A percentile compares a stretch with the other conserved stretches of the same genome.
Evolutionary conservation across 1,140 invertebrate species (phyloP).

Genomic region (Catajapyx aquilonaris): DNA sequence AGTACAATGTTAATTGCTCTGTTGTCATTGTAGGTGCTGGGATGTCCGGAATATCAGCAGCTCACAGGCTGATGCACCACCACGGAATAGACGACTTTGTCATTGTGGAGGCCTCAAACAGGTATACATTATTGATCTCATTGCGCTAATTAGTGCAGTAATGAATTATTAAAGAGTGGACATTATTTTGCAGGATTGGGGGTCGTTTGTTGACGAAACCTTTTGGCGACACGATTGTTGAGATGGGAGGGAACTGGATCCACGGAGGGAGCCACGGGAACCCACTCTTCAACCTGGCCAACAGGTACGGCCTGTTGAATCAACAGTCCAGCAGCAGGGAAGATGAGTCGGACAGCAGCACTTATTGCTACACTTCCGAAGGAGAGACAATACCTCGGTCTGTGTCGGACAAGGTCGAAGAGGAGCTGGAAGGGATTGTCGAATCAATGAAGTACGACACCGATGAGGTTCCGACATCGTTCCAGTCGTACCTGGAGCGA

Average conservation of each 20-base stretch:
- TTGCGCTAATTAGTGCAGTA: background rate
- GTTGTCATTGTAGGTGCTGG: constrained; percentile 51
- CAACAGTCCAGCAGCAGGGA: no score
- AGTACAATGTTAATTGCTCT: no score
- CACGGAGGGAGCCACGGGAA: constrained; percentile 37
- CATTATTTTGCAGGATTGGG: constrained; percentile 29
- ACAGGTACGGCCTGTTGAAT: constrained; percentile 35
- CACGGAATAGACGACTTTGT: constrained; percentile 44
- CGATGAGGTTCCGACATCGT: no score
- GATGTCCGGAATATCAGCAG: constrained; percentile 51
- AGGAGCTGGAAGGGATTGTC: no score
- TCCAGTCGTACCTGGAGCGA: no score
- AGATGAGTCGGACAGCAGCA: constrained; percentile 1
- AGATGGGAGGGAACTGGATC: constrained; percentile 46
- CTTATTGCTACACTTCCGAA: constrained; percentile 4
- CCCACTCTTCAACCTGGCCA: constrained; percentile 38
- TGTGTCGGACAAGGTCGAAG: no score
- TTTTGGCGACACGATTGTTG: constrained; percentile 44
- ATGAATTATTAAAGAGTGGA: no score
- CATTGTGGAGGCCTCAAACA: constrained; percentile 48
- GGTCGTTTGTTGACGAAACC: constrained; percentile 50
- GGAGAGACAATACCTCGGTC: no score
- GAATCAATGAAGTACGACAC: no score
- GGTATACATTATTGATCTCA: constrained; percentile 21
- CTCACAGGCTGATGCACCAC: constrained; percentile 38